Conservation (phyloP, 1,140 invertebrate genomes). For the Homarus americanus region DNA sequence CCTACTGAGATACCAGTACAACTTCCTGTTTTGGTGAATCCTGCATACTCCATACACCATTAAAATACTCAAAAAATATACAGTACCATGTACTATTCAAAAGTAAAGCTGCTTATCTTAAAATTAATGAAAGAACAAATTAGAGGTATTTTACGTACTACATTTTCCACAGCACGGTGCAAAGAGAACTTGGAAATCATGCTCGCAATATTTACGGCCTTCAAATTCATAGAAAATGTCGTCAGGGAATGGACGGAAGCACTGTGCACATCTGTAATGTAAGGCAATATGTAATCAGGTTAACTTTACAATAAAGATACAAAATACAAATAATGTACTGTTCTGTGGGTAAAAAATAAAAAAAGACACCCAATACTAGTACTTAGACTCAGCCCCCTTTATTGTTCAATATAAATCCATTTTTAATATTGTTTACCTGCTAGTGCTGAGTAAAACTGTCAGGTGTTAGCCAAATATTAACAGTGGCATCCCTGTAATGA, state of each 20-base stretch:
- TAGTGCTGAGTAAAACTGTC: no score
- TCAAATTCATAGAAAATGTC: slow-evolving; percentile 99
- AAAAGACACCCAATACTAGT: no score
- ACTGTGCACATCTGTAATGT: slow-evolving; percentile 94
- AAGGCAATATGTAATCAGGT: not conserved
- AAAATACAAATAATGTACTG: not conserved
- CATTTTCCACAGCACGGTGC: slow-evolving; percentile 99
- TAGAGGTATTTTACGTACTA: slow-evolving; percentile 82
- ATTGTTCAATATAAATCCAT: no score
- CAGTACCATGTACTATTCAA: not conserved
- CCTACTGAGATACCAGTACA: no score
- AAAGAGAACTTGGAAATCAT: slow-evolving; percentile 99
- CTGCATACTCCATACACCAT: not conserved
- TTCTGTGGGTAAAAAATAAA: no score
- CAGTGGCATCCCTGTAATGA: no score
- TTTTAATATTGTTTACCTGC: no score
- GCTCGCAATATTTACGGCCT: slow-evolving; percentile 99
- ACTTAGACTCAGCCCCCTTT: no score
- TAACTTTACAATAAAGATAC: no score
- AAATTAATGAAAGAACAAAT: not conserved
- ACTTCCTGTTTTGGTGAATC: no score
- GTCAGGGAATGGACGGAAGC: slow-evolving; percentile 98
- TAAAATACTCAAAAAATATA: not conserved
- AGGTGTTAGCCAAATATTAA: no score
- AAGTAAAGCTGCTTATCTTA: not conserved